Evolutionary conservation across 2,113 vertebrate genomes (phyloP), one percentile per base, ranked within the genome.

Genomic region (Fregetta grallaria): DNA sequence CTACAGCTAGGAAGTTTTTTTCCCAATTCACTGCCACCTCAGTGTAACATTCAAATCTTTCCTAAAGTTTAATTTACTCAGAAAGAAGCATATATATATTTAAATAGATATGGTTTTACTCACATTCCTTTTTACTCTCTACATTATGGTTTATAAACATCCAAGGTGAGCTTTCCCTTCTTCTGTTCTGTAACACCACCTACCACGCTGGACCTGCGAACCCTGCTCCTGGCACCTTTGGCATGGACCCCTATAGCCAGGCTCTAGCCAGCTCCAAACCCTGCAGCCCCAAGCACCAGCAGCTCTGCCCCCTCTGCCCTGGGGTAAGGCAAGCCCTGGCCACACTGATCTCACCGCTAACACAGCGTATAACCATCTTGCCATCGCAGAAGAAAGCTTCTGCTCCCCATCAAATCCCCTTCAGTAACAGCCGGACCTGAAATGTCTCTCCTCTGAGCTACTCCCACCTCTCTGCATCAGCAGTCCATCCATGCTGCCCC

Each of bases 201-300:
- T 20, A 58, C 9, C 36, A 25, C 0, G 0, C 36, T 25, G 16
- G 75, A 62, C 20, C 47, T 50, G 16, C 16, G 36, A 45, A 53
- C 42, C 9, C 36, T 50, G 27, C 21, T 71, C 52, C 38, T 4
- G 1, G 22, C 4, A 30, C 45, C 44, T 78, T 2, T 36, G 20
- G 30, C 10, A 55, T 1, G 0, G 26, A 59, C 12, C 3, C 6
- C 55, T 70, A 7, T 0, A 71, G 77, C 15, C n/a, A 55, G 15
- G 23, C 5, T 78, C 26, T 6, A 56, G 58, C 6, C 66, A 88
- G 40, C 36, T 86, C 44, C 79, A 91, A 71, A 72, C 13, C 10
- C 63, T 61, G 55, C 44, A 62, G 18, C 23, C 18, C 15, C 50
- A 47, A 61, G 15, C 36, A 93, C 61, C 34, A 66, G 44, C 16